A percentile compares a stretch with the other conserved stretches of the same genome.
Conservation (phyloP, 2,888 invertebrate genomes). For the Nipponacmea schrenckii region DNA sequence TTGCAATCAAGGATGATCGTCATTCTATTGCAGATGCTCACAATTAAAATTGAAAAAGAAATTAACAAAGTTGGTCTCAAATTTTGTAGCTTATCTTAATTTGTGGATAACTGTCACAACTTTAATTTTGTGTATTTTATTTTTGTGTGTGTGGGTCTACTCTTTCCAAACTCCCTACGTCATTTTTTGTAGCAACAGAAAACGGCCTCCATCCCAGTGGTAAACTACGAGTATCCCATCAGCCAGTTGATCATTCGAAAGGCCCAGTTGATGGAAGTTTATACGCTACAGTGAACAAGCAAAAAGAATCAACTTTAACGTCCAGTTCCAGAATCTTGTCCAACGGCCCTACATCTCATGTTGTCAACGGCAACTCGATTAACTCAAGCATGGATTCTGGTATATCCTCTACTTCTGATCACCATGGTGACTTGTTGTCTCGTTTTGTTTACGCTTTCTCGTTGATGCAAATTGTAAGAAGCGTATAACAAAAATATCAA, state of each 20-base stretch:
- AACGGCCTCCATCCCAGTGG: slow-evolving; percentile 44
- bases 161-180: background rate
- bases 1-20: too few relatives aligned
- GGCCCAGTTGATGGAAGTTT: slow-evolving; percentile 87
- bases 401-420: slow-evolving; percentile 76
- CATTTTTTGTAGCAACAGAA: slow-evolving; percentile 45
- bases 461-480: too few relatives aligned
- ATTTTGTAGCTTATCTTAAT: too few relatives aligned
- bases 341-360: slow-evolving; percentile 43
- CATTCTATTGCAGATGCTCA: too few relatives aligned
- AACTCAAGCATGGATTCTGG: slow-evolving; percentile 92
- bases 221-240: slow-evolving; percentile 33
- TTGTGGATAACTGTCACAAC: too few relatives aligned
- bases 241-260: slow-evolving; percentile 32
- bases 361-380: slow-evolving; percentile 71
- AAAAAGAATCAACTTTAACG: slow-evolving; percentile 34
- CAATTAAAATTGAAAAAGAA: too few relatives aligned
- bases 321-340: slow-evolving; percentile 28
- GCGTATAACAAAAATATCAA: too few relatives aligned
- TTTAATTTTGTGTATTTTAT: too few relatives aligned
- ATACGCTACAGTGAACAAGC: slow-evolving; percentile 76
- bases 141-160: too few relatives aligned
- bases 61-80: too few relatives aligned
- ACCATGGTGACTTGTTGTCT: slow-evolving; percentile 25
- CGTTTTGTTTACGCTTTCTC: background rate